phyloP scores from a whole-genome alignment of 1,140 invertebrate species.

The Nixonia krombeini region DNA sequence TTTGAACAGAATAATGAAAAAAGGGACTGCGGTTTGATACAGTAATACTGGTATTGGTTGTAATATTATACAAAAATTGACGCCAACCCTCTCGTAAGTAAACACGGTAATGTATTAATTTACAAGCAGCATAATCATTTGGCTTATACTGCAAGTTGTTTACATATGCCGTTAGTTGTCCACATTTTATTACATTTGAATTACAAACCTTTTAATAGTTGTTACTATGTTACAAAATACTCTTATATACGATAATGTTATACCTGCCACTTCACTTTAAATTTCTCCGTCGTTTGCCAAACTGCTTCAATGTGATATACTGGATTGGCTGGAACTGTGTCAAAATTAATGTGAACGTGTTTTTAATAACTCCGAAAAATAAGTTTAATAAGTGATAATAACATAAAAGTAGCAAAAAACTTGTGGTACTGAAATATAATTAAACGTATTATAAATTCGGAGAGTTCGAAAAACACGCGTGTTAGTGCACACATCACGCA shows the following conservation, averaged over 20 bases:
- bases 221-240: no score
- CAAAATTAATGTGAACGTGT: no score
- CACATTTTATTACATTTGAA: no score
- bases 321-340: conserved; percentile 21
- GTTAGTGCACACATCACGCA: no score
- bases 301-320: conserved; percentile 21
- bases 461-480: no score
- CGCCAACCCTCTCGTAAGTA: conserved; percentile 35
- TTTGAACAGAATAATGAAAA: conserved; percentile 27
- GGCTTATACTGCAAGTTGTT: conserved; percentile 33
- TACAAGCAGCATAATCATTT: conserved; percentile 31
- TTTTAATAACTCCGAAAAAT: no score
- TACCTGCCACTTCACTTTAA: conserved; percentile 34
- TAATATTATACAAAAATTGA: conserved; percentile 27
- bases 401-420: no score
- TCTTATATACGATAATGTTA: not conserved
- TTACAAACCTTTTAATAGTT: no score
- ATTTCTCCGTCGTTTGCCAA: conserved; percentile 23
- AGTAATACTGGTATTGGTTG: conserved; percentile 25
- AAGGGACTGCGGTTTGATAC: conserved; percentile 33
- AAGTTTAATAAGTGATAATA: conserved; percentile 11
- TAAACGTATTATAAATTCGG: no score
- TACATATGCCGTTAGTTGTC: no score
- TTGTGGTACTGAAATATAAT: no score
- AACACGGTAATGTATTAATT: conserved; percentile 31